Evolutionary conservation across 2,888 invertebrate species (phyloP), one percentile per base, ranked within the genome.

Genomic region (Tetanocera ferruginea): DNA sequence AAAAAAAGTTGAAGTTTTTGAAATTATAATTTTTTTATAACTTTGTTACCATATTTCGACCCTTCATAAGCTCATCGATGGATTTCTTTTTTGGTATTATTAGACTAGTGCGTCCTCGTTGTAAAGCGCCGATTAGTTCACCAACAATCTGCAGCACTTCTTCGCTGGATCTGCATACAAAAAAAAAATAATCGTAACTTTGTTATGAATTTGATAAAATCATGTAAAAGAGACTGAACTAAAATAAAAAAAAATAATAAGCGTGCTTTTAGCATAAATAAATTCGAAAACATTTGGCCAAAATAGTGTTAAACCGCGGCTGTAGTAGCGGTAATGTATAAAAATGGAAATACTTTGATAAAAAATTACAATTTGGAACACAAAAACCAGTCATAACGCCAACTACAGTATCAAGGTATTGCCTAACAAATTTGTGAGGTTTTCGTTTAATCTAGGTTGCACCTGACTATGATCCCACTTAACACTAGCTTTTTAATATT

Each of bases 81-180:
- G 97, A 95, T 89, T 96, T 94, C 89, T 97, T 97, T 88, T 96
- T 95, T 76, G 98, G 98, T 82, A 97, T 93, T 82, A 97, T 95
- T 85, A 98, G 92, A 87, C 96, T 95, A 34, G 95, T 95, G 79
- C 97, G 92, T 28, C 97, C 97, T 84, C 96, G 92, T 88, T 96
- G 96, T 79, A 98, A 91, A 80, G 95, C 95, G 28, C 95, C 94
- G 86, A 97, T 92, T 83, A 97, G 92, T 88, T 95, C 94, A 81
- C 96, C 95, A 86, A 97, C 92, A 84, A 96, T 93, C 90, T 97
- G 95, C 83, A 96, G 91, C 6, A 96, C 96, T 91, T 96, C 96
- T 88, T 96, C 96, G 2, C 95, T 95, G 64, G 95, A 94, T 86
- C 94, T 94, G 85, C 84, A 88, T 90, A 85, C 87, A 88, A 78